These are phyloP conservation scores for Peromyscus maniculatus DNA, from an alignment of 2,113 vertebrate species.

Conservation along the genomic window DNA sequence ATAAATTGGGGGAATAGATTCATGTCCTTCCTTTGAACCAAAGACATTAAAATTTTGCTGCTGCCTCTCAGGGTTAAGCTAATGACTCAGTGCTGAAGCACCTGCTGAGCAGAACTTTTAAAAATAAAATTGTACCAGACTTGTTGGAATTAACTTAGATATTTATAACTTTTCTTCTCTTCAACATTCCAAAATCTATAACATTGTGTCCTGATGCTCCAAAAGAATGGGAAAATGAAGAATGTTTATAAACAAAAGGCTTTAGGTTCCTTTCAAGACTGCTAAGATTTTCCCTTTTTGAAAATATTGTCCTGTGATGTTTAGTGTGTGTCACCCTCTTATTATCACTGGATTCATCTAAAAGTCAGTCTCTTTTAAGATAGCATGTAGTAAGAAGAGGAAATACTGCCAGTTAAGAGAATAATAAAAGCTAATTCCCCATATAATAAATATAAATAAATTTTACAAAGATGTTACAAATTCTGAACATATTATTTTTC, in stretches of 20 bases:
- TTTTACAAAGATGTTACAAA: not conserved
- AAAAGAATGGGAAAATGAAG: not conserved
- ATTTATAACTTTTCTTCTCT: not conserved
- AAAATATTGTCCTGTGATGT: not conserved
- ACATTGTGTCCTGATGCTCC: not conserved
- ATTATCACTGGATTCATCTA: not conserved
- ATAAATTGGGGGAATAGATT: not conserved
- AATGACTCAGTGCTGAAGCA: not conserved
- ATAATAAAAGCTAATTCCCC: not conserved
- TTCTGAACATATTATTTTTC: not conserved
- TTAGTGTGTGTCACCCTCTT: not conserved
- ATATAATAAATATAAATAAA: not conserved
- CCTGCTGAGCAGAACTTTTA: not conserved
- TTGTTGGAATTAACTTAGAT: not conserved
- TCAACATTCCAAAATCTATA: not conserved
- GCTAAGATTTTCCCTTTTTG: not conserved
- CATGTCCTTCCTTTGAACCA: not conserved
- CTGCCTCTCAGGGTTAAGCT: not conserved
- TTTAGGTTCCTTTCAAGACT: not conserved
- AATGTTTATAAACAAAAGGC: not conserved
- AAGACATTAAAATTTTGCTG: slow-evolving; percentile 17
- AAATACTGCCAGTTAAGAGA: not conserved
- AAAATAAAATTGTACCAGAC: not conserved
- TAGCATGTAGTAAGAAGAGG: not conserved
- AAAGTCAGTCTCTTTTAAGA: not conserved